Evolutionary conservation across 2,797 vertebrate genomes (phyloP), one percentile per base, ranked within the genome.

Genomic region (Miichthys miiuy): DNA sequence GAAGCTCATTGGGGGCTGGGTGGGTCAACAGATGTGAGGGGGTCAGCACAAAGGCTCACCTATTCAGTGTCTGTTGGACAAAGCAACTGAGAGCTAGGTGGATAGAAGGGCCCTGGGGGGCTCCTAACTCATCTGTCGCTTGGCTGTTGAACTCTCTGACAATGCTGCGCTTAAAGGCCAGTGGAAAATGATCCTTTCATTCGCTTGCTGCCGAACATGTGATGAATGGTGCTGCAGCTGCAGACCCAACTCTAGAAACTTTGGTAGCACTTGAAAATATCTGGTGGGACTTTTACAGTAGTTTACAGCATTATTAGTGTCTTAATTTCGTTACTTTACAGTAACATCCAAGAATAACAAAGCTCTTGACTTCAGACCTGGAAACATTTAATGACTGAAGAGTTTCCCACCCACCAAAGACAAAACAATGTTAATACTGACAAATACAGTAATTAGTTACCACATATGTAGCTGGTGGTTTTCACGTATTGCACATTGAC

Each of bases 1-100:
- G 86, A 84, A 86, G 86, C 89, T 90, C 91, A 93, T 89, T 87
- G 91, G 93, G 94, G 94, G 92, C 88, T 93, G 94, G 93, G 92
- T 67, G 92, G 92, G 92, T 95, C 93, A 93, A 82, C 91, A 94
- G 91, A 95, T 95, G 94, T 95, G 92, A 93, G 90, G 91, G 89
- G 91, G 86, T 92, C 87, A 86, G 92, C 80, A 96, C 95, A 96
- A 96, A 95, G 94, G 91, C 92, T 94, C 89, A 95, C 93, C 95
- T 95, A 95, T 96, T 96, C 89, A 90, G 90, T 95, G 91, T 96
- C 94, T 94, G 90, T 93, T 88, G 92, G 92, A 94, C 94, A 96
- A 96, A 95, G 92, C 91, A 58, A 86, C 78, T 41, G 91, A 91
- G 86, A 90, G 91, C 84, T 76, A 88, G 93, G 91, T 91, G 92